A percentile compares a stretch with the other conserved stretches of the same genome.
phyloP scores from a whole-genome alignment of 2,113 vertebrate genomes.

The Anguilla japonica region DNA sequence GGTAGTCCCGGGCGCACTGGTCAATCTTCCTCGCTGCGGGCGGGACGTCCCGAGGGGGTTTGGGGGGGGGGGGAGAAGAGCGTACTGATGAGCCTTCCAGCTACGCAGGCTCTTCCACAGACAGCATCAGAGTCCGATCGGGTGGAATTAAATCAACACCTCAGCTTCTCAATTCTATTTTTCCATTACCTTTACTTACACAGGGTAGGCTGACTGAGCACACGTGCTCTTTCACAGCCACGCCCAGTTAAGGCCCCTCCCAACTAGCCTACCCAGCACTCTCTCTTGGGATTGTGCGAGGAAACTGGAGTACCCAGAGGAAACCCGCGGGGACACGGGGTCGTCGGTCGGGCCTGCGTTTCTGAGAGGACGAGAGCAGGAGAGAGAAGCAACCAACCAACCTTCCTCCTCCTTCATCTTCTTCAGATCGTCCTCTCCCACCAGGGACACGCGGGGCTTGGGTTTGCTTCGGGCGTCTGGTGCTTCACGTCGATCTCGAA shows the following conservation, averaged over 20 bases:
- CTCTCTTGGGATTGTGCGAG: too few species aligned
- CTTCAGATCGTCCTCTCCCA: constrained; percentile 91
- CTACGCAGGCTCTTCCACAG: neutral
- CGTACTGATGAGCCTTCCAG: neutral
- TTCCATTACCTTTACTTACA: too few species aligned
- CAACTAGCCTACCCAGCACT: too few species aligned
- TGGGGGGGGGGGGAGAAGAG: neutral
- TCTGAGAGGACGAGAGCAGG: too few species aligned
- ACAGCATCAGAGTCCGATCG: neutral
- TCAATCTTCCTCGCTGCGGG: constrained; percentile 82
- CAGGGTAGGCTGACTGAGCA: too few species aligned
- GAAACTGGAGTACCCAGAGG: too few species aligned
- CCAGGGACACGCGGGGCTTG: constrained; percentile 86
- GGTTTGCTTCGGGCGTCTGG: constrained; percentile 81
- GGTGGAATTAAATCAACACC: too few species aligned
- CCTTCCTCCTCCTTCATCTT: constrained; percentile 99
- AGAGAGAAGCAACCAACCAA: constrained; percentile 40
- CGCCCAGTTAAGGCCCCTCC: too few species aligned
- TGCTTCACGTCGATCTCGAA: constrained; percentile 92
- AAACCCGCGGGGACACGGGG: too few species aligned
- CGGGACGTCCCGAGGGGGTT: neutral
- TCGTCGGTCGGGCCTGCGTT: too few species aligned
- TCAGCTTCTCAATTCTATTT: too few species aligned
- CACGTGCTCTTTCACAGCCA: too few species aligned
- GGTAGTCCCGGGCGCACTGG: constrained; percentile 72